Conservation (phyloP, 2,797 vertebrate genomes). For the Sebastes paucispinis region DNA sequence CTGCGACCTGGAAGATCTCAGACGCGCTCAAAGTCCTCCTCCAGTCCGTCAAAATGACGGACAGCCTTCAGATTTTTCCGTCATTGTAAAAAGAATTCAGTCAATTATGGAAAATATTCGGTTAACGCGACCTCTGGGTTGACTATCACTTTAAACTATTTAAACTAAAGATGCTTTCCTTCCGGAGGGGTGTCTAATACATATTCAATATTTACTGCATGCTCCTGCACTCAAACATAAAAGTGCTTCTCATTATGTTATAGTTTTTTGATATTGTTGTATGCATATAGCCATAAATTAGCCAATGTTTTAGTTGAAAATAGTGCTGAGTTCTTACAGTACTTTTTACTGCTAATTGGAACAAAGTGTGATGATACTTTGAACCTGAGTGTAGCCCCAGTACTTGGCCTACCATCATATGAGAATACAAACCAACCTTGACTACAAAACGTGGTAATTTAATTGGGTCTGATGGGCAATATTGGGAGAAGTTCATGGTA, state of each 20-base stretch:
- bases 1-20: too few species aligned
- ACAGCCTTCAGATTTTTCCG: too few species aligned
- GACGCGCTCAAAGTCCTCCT: too few species aligned
- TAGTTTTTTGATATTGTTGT: background rate
- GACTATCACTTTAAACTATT: background rate
- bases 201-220: background rate
- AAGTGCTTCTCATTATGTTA: background rate
- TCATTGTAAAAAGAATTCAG: too few species aligned
- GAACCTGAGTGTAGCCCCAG: conserved; percentile 15
- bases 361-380: conserved; percentile 17
- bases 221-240: background rate
- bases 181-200: background rate
- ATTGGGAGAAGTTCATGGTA: background rate
- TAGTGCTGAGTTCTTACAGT: background rate
- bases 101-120: too few species aligned
- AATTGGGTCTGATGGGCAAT: conserved; percentile 18
- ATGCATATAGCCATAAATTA: background rate
- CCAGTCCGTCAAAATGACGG: too few species aligned
- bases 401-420: conserved; percentile 6
- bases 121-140: too few species aligned
- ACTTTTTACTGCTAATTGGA: conserved; percentile 6
- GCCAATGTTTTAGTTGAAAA: background rate
- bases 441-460: conserved; percentile 18
- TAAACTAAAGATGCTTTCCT: background rate
- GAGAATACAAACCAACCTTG: conserved; percentile 8